Conservation (phyloP, 2,797 vertebrate species). For the Rhyacichthys aspro region DNA sequence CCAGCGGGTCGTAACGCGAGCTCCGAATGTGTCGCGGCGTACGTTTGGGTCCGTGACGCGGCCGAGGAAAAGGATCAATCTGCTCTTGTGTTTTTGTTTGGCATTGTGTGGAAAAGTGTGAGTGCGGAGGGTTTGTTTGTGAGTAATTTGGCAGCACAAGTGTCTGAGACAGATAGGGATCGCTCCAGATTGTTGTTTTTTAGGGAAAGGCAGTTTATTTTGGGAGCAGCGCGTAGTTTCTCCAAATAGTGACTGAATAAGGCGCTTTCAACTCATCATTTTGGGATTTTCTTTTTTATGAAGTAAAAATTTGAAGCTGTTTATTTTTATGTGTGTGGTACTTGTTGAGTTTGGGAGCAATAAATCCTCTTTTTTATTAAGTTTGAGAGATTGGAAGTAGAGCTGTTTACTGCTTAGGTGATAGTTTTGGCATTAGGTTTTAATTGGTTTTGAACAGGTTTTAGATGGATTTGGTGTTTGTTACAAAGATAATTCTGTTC, state of each 20-base stretch:
- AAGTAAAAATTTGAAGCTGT: too few species aligned
- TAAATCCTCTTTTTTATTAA: too few species aligned
- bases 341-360: too few species aligned
- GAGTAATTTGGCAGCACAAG: conserved; percentile 35
- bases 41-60: not conserved
- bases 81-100: conserved; percentile 3
- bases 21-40: conserved; percentile 27
- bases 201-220: conserved; percentile 1
- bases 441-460: too few species aligned
- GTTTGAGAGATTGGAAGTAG: too few species aligned
- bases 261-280: too few species aligned
- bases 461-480: too few species aligned
- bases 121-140: conserved; percentile 3
- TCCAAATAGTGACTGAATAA: not conserved
- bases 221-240: not conserved
- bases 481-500: too few species aligned
- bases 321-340: too few species aligned
- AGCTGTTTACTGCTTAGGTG: too few species aligned
- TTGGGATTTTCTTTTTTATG: not conserved
- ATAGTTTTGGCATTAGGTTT: too few species aligned
- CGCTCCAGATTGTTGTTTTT: conserved; percentile 27
- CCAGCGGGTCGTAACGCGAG: conserved; percentile 15
- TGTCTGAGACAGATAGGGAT: conserved; percentile 33
- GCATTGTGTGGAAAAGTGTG: conserved; percentile 8
- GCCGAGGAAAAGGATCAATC: conserved; percentile 3